Percentiles rank a stretch among this genome's conserved stretches.
phyloP scores from a whole-genome alignment of 1,140 invertebrate genomes.

The Euura lappo region DNA sequence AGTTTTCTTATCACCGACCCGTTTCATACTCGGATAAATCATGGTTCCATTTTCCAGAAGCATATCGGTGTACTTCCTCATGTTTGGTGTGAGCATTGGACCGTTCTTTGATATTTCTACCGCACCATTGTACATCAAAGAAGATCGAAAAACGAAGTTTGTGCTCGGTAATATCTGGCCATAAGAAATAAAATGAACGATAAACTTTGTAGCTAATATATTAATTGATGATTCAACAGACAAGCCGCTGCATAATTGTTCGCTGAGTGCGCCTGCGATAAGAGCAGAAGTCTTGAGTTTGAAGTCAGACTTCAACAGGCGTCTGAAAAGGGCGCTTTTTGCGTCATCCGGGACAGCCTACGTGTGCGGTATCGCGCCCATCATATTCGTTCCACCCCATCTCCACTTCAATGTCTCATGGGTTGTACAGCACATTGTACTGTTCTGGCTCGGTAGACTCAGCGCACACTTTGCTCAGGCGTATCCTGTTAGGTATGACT shows the following conservation, averaged over 20 bases:
- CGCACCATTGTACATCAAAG: constrained; percentile 52
- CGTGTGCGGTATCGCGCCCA: constrained; percentile 89
- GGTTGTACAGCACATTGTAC: constrained; percentile 80
- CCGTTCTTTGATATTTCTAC: constrained; percentile 73
- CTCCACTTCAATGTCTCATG: constrained; percentile 87
- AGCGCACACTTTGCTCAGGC: constrained; percentile 82
- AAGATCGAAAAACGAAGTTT: constrained; percentile 53
- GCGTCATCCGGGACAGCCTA: constrained; percentile 90
- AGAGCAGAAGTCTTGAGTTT: constrained; percentile 85
- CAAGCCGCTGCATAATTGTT: constrained; percentile 74
- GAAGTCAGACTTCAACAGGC: constrained; percentile 84
- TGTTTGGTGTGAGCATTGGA: constrained; percentile 78
- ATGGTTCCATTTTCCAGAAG: constrained; percentile 59
- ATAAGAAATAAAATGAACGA: background rate
- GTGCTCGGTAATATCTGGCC: constrained; percentile 39
- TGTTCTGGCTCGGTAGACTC: constrained; percentile 84
- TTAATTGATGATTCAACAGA: constrained; percentile 36
- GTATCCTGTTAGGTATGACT: constrained; percentile 66
- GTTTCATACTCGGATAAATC: background rate
- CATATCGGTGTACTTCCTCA: constrained; percentile 81
- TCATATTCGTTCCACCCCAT: constrained; percentile 73
- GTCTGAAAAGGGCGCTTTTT: constrained; percentile 89
- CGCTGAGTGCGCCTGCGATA: constrained; percentile 72
- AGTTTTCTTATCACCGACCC: background rate
- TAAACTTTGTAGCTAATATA: background rate